Conservation (phyloP, 2,888 invertebrate species). For the Sinohyriopsis cumingii region DNA sequence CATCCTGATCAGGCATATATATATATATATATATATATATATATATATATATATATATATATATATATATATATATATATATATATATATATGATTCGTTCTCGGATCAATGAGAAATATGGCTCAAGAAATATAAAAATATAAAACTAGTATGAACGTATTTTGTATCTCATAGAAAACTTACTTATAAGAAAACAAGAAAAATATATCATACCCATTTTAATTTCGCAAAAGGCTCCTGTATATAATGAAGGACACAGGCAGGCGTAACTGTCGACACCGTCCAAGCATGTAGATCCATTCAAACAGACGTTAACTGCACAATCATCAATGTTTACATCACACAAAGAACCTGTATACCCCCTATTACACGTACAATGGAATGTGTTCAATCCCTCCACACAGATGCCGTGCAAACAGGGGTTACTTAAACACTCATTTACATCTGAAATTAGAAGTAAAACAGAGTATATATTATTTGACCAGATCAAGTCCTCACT, state of each 20-base stretch:
- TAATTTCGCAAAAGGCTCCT: slow-evolving; percentile 18
- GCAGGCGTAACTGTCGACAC: slow-evolving; percentile 13
- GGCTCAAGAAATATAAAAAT: no score
- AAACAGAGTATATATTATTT: not conserved
- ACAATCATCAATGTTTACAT: slow-evolving; percentile 27
- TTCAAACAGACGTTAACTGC: slow-evolving; percentile 14
- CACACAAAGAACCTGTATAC: slow-evolving; percentile 17
- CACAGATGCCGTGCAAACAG: slow-evolving; percentile 14
- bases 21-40: no score
- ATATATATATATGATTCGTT: no score
- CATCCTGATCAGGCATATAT: no score
- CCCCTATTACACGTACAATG: slow-evolving; percentile 15
- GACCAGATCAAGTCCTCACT: not conserved
- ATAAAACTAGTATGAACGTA: no score
- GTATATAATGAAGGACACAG: slow-evolving; percentile 12
- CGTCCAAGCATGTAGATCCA: slow-evolving; percentile 17
- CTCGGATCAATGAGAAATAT: no score
- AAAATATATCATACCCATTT: not conserved
- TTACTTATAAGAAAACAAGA: no score
- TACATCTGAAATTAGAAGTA: slow-evolving; percentile 4
- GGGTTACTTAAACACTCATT: slow-evolving; percentile 15
- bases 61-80: no score
- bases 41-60: no score
- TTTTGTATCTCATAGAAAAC: no score
- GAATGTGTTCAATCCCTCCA: slow-evolving; percentile 6